Evolutionary conservation across 1,140 invertebrate genomes (phyloP).

Genomic region (Drosophila dunni): DNA sequence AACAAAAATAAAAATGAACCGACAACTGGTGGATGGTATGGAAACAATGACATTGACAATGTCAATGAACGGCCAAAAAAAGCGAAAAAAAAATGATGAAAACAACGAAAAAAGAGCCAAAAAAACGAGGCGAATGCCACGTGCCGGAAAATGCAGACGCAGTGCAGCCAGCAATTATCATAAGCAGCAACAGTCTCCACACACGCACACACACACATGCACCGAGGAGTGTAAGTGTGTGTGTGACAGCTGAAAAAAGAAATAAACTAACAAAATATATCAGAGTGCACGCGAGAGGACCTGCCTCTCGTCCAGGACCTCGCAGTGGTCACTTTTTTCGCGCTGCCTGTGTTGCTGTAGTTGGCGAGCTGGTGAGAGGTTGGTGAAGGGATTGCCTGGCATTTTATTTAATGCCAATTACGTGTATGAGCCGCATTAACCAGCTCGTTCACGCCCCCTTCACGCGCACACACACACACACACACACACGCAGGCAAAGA

Average conservation of each 20-base stretch:
- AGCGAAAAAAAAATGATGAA: slow-evolving; percentile 36
- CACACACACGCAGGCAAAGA: slow-evolving; percentile 31
- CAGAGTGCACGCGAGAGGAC: slow-evolving; percentile 31
- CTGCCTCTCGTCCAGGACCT: slow-evolving; percentile 45
- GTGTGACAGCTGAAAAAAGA: slow-evolving; percentile 66
- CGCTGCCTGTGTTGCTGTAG: background rate
- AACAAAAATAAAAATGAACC: slow-evolving; percentile 36
- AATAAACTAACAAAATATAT: slow-evolving; percentile 72
- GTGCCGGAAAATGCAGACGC: slow-evolving; percentile 60
- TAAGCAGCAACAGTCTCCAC: slow-evolving; percentile 75
- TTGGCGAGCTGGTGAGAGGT: slow-evolving; percentile 6
- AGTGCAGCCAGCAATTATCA: slow-evolving; percentile 78
- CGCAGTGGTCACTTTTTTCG: slow-evolving; percentile 58
- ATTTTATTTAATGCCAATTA: slow-evolving; percentile 83
- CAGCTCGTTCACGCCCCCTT: slow-evolving; percentile 33
- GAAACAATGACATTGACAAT: slow-evolving; percentile 81
- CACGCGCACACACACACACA: too few species aligned
- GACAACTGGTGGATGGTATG: slow-evolving; percentile 58
- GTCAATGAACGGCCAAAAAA: slow-evolving; percentile 75
- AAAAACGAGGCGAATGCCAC: slow-evolving; percentile 52
- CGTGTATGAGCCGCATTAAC: slow-evolving; percentile 82
- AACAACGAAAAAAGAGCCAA: slow-evolving; percentile 38
- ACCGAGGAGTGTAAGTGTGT: slow-evolving; percentile 10
- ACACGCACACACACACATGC: slow-evolving; percentile 6
- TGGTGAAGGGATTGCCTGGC: slow-evolving; percentile 39